These are phyloP conservation scores for Synergus gifuensis DNA, from an alignment of 2,888 invertebrate genomes.

Conservation along the genomic window DNA sequence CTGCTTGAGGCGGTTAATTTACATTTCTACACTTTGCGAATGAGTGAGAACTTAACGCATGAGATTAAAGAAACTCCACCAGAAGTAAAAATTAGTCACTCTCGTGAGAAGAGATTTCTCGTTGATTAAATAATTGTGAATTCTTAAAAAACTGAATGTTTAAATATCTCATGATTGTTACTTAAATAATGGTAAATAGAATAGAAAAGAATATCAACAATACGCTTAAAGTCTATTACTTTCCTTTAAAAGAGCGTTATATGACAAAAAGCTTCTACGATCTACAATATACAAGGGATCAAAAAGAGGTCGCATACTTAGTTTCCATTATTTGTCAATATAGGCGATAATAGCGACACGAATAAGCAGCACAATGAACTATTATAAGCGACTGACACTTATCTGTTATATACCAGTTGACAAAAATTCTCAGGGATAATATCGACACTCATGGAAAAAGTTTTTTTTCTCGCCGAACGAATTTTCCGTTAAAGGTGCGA, in stretches of 20 bases:
- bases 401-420: neutral
- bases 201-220: conserved; percentile 25
- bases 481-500: neutral
- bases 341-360: conserved; percentile 28
- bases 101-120: conserved; percentile 17
- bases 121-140: neutral
- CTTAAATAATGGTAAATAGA: neutral
- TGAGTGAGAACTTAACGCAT: conserved; percentile 1
- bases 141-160: neutral
- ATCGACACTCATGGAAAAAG: neutral
- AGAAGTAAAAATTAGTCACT: conserved; percentile 12
- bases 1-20: conserved; percentile 29
- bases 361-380: conserved; percentile 36
- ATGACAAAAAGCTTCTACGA: conserved; percentile 23
- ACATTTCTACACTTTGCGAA: conserved; percentile 24
- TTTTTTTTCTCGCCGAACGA: neutral
- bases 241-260: conserved; percentile 9
- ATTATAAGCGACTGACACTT: conserved; percentile 28
- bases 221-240: conserved; percentile 29
- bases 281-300: conserved; percentile 18
- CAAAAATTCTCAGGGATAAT: conserved; percentile 15
- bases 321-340: conserved; percentile 10
- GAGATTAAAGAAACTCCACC: conserved; percentile 24
- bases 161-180: neutral
- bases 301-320: conserved; percentile 21